These are phyloP conservation scores for Lamellibrachia luymesi DNA, from an alignment of 1,140 invertebrate genomes.

Conservation along the genomic window DNA sequence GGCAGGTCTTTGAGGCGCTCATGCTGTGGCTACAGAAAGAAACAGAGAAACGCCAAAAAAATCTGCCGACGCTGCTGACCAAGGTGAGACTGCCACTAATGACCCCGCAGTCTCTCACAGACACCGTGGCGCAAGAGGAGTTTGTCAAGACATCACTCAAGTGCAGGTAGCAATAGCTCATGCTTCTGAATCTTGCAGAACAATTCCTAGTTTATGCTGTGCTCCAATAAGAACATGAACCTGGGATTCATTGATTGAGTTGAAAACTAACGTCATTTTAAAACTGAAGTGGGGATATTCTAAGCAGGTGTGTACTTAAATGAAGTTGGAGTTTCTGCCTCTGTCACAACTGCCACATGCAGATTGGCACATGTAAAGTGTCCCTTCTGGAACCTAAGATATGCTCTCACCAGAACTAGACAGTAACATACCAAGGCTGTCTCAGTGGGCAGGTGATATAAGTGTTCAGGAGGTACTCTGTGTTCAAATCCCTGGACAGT, in stretches of 20 bases:
- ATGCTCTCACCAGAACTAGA: too few species aligned
- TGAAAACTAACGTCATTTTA: too few species aligned
- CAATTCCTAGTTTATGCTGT: background rate
- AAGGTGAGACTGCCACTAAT: constrained; percentile 78
- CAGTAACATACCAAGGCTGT: too few species aligned
- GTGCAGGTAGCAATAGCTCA: constrained; percentile 52
- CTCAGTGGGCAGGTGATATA: too few species aligned
- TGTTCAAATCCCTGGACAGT: too few species aligned
- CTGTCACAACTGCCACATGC: too few species aligned
- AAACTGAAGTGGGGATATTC: too few species aligned
- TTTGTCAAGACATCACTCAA: constrained; percentile 63
- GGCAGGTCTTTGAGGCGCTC: constrained; percentile 78
- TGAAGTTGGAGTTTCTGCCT: too few species aligned
- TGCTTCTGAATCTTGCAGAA: background rate
- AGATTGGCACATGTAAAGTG: too few species aligned
- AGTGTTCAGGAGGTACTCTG: too few species aligned
- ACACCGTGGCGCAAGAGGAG: constrained; percentile 80
- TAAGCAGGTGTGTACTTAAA: too few species aligned
- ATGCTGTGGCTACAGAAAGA: constrained; percentile 80
- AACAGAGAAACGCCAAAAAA: constrained; percentile 60
- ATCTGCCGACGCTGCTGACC: constrained; percentile 72
- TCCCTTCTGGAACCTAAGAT: too few species aligned
- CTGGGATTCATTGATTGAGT: background rate
- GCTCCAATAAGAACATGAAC: background rate
- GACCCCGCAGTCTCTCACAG: constrained; percentile 78